Conservation (phyloP, 2,888 invertebrate genomes). For the Eilema caniola region DNA sequence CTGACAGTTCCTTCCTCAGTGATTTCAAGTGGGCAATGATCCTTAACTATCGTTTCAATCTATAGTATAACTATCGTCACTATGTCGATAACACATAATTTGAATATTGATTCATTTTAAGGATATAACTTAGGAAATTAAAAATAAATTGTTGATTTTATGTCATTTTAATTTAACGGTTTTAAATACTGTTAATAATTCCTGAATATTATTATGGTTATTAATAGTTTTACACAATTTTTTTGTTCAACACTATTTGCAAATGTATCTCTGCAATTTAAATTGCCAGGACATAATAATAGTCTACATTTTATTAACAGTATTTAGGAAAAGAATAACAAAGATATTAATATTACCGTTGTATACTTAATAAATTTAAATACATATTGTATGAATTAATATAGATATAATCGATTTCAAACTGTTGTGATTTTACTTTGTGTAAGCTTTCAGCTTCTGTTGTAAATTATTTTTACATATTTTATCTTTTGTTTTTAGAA, state of each 20-base stretch:
- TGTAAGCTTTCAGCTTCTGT: constrained; percentile 56
- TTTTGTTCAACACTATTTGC: not conserved
- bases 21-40: not conserved
- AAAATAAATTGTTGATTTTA: constrained; percentile 49
- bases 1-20: not conserved
- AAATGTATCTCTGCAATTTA: not conserved
- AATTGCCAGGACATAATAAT: not conserved
- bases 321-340: constrained; percentile 30
- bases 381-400: constrained; percentile 7
- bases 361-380: constrained; percentile 23
- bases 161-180: constrained; percentile 41
- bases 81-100: constrained; percentile 21
- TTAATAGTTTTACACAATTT: too few relatives aligned
- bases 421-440: constrained; percentile 53
- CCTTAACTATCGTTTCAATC: not conserved
- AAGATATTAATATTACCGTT: constrained; percentile 31
- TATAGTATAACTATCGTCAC: constrained; percentile 4
- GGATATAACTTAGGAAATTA: constrained; percentile 26
- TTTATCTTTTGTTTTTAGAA: constrained; percentile 56
- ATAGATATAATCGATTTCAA: constrained; percentile 36
- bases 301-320: constrained; percentile 19
- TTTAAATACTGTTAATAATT: constrained; percentile 32
- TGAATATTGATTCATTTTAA: constrained; percentile 27
- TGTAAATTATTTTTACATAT: constrained; percentile 60
- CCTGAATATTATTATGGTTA: not conserved